Conservation (phyloP, 2,888 invertebrate species). For the Drosophila emarginata region DNA sequence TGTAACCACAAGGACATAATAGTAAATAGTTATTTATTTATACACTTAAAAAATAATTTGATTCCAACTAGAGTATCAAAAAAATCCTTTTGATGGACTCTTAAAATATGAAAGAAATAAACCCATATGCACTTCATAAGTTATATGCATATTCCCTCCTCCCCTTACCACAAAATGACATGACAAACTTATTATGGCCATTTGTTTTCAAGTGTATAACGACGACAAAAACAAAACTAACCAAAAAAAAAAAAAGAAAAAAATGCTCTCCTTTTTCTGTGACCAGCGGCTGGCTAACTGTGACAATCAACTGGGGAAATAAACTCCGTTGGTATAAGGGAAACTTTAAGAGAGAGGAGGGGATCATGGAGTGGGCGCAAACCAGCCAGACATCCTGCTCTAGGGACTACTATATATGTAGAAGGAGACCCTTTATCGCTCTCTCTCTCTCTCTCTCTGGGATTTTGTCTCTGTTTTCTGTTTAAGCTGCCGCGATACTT, state of each 20-base stretch:
- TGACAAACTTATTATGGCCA: constrained; percentile 69
- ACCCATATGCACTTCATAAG: constrained; percentile 3
- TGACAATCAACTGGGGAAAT: constrained; percentile 75
- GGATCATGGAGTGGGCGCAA: background rate
- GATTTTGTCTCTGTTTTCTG: constrained; percentile 34
- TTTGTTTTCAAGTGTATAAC: constrained; percentile 54
- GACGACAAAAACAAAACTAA: constrained; percentile 19
- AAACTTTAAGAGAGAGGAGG: background rate
- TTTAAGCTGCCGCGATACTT: constrained; percentile 75
- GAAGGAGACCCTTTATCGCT: no score
- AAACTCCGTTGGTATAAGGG: constrained; percentile 53
- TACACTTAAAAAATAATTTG: background rate
- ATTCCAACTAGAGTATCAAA: background rate
- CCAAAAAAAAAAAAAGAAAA: constrained; percentile 21
- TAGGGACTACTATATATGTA: background rate
- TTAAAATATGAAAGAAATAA: background rate
- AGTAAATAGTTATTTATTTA: no score
- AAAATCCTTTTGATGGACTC: background rate
- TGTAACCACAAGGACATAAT: no score
- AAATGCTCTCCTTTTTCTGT: constrained; percentile 5
- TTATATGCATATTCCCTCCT: background rate
- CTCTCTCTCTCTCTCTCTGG: background rate
- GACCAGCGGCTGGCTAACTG: constrained; percentile 46
- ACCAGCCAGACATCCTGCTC: constrained; percentile 2
- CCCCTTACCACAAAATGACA: constrained; percentile 40